Evolutionary conservation across 2,113 vertebrate genomes (phyloP).

Genomic region (Eulemur rufifrons): DNA sequence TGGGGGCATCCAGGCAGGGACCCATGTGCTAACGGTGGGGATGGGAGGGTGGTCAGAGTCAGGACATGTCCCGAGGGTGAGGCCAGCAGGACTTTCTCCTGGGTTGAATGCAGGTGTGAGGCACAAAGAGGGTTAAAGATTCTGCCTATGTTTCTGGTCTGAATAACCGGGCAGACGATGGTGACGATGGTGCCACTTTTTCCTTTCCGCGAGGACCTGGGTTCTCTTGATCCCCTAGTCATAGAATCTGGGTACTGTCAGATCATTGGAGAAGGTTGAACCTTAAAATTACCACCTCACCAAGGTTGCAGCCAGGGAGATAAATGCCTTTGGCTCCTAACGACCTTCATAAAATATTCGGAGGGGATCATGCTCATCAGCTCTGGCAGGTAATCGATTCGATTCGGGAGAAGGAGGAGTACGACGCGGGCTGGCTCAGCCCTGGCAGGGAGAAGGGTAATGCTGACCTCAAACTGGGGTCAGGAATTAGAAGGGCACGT

Average conservation of each 20-base stretch:
- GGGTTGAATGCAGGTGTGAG: neutral
- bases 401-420: neutral
- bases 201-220: neutral
- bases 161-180: neutral
- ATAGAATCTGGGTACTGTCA: neutral
- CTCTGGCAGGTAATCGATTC: neutral
- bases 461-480: neutral
- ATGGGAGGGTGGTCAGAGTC: too few relatives aligned
- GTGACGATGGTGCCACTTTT: neutral
- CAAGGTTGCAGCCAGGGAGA: neutral
- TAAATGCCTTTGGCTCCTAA: neutral
- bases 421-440: neutral
- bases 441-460: accelerated
- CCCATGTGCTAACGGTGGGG: too few relatives aligned
- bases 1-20: neutral
- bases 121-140: neutral
- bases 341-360: neutral
- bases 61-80: neutral
- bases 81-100: neutral
- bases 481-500: neutral
- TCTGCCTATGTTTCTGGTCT: neutral
- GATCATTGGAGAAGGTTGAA: neutral
- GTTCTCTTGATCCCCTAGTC: neutral
- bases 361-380: neutral
- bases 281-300: neutral